These are phyloP conservation scores for Drosophila subpulchrella DNA, from an alignment of 1,140 invertebrate species.

Conservation along the genomic window DNA sequence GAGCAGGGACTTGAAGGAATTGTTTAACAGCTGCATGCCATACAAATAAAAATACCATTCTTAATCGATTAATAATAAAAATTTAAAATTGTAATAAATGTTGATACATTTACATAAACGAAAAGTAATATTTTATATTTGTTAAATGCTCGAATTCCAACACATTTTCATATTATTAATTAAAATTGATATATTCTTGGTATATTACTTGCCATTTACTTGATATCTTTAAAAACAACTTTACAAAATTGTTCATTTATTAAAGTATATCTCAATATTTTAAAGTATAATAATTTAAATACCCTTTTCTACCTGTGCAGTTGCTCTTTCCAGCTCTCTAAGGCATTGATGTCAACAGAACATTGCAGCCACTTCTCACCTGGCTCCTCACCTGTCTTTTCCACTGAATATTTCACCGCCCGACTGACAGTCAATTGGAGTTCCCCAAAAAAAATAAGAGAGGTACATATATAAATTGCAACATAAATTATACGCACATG, in stretches of 20 bases:
- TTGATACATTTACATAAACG: no score
- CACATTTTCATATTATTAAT: no score
- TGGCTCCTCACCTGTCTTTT: constrained; percentile 17
- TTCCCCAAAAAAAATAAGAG: constrained; percentile 19
- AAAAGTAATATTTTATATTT: no score
- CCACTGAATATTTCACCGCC: constrained; percentile 13
- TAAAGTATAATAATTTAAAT: not conserved
- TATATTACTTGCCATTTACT: no score
- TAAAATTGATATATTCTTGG: no score
- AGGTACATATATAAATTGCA: constrained; percentile 67
- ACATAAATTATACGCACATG: constrained; percentile 72
- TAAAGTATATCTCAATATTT: not conserved
- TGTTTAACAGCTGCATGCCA: constrained; percentile 21
- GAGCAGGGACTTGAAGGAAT: constrained; percentile 11
- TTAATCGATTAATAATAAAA: no score
- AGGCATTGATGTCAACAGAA: constrained; percentile 76
- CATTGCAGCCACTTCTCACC: constrained; percentile 44
- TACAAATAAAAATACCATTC: not conserved
- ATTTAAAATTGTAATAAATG: no score
- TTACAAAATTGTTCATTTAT: no score
- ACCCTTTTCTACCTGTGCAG: constrained; percentile 2
- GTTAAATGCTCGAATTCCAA: no score
- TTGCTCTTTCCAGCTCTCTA: constrained; percentile 26
- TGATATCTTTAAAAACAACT: no score
- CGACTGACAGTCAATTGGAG: constrained; percentile 66